These are phyloP conservation scores for Papilio polytes DNA, from an alignment of 1,140 invertebrate species.

Conservation along the genomic window DNA sequence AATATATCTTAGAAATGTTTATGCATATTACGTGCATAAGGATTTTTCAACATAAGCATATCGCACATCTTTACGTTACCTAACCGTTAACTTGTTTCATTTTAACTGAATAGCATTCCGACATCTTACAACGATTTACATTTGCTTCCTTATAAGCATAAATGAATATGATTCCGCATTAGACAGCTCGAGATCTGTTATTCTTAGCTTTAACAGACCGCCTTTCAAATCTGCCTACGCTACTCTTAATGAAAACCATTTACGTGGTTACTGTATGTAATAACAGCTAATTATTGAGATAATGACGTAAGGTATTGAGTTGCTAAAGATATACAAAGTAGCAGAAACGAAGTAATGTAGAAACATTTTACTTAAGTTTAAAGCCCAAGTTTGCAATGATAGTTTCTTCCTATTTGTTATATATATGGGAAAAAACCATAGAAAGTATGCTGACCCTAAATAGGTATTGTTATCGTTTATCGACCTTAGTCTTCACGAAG, in stretches of 20 bases:
- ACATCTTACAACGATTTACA: not conserved
- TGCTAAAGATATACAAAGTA: conserved; percentile 1
- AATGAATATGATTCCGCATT: not conserved
- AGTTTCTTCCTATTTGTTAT: not conserved
- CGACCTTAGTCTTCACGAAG: not conserved
- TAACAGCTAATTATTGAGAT: not conserved
- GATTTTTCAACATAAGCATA: not conserved
- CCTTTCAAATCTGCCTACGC: not conserved
- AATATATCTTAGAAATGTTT: not conserved
- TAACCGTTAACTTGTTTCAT: not conserved
- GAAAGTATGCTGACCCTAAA: not conserved
- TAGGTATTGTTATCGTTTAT: not conserved
- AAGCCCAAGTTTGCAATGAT: too few relatives aligned
- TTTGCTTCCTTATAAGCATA: not conserved
- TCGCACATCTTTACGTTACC: not conserved
- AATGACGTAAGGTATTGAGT: not conserved
- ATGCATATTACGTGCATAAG: not conserved
- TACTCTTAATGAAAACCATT: not conserved
- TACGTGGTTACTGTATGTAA: not conserved
- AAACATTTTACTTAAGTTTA: not conserved
- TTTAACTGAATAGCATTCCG: conserved; percentile 1
- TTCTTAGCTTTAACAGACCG: not conserved
- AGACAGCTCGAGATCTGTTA: not conserved
- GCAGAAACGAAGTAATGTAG: not conserved
- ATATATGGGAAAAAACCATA: not conserved